Evolutionary conservation across 2,888 invertebrate genomes (phyloP).

Genomic region (Dynastes grantii): DNA sequence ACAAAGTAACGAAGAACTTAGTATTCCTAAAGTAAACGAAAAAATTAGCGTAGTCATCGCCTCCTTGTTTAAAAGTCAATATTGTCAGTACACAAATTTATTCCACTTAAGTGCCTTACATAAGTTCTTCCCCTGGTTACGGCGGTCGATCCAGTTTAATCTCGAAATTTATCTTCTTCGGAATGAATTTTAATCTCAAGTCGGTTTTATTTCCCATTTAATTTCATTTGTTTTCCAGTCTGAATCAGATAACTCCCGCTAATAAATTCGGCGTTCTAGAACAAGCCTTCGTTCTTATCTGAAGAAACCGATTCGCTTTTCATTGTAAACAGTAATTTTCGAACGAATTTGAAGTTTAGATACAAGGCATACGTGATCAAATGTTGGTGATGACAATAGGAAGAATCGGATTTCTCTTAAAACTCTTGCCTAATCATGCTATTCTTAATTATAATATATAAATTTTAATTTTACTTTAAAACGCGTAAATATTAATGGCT

Average conservation of each 20-base stretch:
- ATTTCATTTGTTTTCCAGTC: conserved; percentile 45
- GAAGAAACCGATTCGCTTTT: conserved; percentile 20
- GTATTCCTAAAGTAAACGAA: neutral
- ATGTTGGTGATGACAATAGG: too few species aligned
- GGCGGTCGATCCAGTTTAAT: conserved; percentile 37
- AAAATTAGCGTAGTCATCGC: conserved; percentile 11
- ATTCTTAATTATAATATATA: too few species aligned
- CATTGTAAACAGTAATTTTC: conserved; percentile 33
- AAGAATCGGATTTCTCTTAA: too few species aligned
- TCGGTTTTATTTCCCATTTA: conserved; percentile 44
- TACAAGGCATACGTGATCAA: too few species aligned
- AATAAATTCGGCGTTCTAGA: conserved; percentile 37
- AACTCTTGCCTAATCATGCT: too few species aligned
- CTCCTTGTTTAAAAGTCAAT: conserved; percentile 28
- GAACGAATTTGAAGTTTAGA: too few species aligned
- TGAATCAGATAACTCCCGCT: conserved; percentile 43
- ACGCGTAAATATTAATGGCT: too few species aligned
- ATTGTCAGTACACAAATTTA: conserved; percentile 23
- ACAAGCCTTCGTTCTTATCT: conserved; percentile 34
- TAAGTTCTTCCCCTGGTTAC: conserved; percentile 19
- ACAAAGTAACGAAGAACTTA: too few species aligned
- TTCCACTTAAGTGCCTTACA: conserved; percentile 15
- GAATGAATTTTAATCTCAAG: conserved; percentile 45
- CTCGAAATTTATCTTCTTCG: conserved; percentile 42
- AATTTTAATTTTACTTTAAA: too few species aligned